Evolutionary conservation across 2,113 vertebrate species (phyloP).

Genomic region (Elgaria multicarinata): DNA sequence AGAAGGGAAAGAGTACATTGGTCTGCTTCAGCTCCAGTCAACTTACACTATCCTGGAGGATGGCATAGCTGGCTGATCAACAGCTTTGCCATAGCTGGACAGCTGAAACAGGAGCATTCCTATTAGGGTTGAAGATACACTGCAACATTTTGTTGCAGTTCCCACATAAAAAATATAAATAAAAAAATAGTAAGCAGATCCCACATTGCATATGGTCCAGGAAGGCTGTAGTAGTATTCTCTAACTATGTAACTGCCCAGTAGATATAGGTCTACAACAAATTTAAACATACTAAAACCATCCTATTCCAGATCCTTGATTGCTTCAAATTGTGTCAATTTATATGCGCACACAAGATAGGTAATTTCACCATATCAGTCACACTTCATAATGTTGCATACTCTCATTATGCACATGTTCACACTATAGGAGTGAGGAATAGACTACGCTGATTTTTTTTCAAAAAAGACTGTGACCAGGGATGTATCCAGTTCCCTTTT

Average conservation of each 20-base stretch:
- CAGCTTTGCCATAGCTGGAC: too few relatives aligned
- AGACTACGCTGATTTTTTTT: fast-evolving
- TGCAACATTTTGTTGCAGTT: too few relatives aligned
- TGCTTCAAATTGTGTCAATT: not conserved
- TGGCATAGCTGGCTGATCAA: too few relatives aligned
- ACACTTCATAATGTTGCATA: not conserved
- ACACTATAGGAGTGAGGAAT: not conserved
- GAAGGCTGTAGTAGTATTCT: not conserved
- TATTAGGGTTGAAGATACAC: too few relatives aligned
- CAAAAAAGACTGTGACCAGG: not conserved
- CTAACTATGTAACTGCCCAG: not conserved
- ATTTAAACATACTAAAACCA: not conserved
- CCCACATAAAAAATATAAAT: too few relatives aligned
- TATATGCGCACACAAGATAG: not conserved
- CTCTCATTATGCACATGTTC: not conserved
- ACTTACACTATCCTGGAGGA: too few relatives aligned
- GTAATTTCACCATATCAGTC: not conserved
- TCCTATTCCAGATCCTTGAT: not conserved
- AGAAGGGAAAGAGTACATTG: too few relatives aligned
- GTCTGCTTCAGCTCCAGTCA: too few relatives aligned
- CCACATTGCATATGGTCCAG: not conserved
- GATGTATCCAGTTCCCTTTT: fast-evolving
- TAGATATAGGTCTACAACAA: not conserved
- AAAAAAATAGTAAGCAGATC: too few relatives aligned
- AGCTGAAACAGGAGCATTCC: too few relatives aligned